Percentiles rank a stretch among this genome's conserved stretches.
phyloP scores from a whole-genome alignment of 2,888 invertebrate genomes.

The Ectropis crepuscularia region DNA sequence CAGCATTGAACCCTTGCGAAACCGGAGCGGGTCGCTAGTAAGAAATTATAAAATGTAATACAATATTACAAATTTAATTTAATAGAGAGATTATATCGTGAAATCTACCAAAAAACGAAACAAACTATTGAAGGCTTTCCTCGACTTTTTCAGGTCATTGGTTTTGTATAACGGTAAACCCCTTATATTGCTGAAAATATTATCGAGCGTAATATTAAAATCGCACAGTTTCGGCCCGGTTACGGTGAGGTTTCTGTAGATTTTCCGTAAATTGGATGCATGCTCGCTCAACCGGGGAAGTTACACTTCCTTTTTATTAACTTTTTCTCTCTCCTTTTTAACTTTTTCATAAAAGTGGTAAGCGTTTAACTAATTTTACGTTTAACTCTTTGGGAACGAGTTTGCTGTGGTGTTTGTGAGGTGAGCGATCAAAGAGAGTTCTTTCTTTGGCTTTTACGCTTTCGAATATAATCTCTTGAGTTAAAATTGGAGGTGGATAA shows the following conservation, averaged over 20 bases:
- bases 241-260: constrained; percentile 6
- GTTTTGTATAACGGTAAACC: constrained; percentile 51
- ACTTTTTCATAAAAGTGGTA: constrained; percentile 3
- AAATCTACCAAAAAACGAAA: constrained; percentile 39
- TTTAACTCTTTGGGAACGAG: constrained; percentile 22
- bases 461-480: constrained; percentile 4
- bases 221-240: constrained; percentile 13
- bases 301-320: constrained; percentile 37
- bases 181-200: constrained; percentile 49
- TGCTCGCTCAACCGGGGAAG: constrained; percentile 31
- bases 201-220: constrained; percentile 37
- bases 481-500: not conserved
- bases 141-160: constrained; percentile 61
- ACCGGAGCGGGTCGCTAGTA: no score
- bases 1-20: no score
- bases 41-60: no score
- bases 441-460: not conserved
- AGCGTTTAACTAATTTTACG: constrained; percentile 22
- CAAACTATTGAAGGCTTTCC: constrained; percentile 51
- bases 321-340: constrained; percentile 19
- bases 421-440: constrained; percentile 21
- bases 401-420: constrained; percentile 13
- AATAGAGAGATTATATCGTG: not conserved
- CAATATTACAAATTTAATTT: no score
- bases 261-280: constrained; percentile 40